phyloP scores from a whole-genome alignment of 2,113 vertebrate genomes.

The Pseudolaguvia tuberculata region DNA sequence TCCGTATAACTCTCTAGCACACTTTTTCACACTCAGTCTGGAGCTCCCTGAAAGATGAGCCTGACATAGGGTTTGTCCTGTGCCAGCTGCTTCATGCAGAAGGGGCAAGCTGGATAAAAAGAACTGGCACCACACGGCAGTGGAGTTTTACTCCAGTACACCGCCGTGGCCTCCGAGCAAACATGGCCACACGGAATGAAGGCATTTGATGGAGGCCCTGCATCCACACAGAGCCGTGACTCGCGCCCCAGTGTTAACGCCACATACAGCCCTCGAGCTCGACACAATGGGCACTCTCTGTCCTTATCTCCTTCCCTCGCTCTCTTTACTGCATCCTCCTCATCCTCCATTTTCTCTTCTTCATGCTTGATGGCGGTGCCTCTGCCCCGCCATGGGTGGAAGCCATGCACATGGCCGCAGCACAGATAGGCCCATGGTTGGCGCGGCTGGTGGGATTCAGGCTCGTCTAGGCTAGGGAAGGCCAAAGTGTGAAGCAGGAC shows the following conservation, averaged over 20 bases:
- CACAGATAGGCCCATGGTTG: constrained; percentile 92
- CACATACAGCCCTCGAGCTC: constrained; percentile 82
- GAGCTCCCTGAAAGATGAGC: constrained; percentile 92
- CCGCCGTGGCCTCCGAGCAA: constrained; percentile 87
- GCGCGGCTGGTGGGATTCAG: constrained; percentile 72
- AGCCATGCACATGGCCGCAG: constrained; percentile 92
- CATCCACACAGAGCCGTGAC: constrained; percentile 87
- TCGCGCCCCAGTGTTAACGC: constrained; percentile 90
- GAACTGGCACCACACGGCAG: constrained; percentile 88
- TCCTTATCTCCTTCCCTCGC: not conserved
- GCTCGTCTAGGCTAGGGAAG: constrained; percentile 85
- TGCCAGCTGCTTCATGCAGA: constrained; percentile 85
- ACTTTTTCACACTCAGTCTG: constrained; percentile 57
- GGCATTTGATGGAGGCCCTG: constrained; percentile 82
- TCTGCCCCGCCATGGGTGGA: constrained; percentile 83
- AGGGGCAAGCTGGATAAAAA: constrained; percentile 88
- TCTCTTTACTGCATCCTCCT: constrained; percentile 2
- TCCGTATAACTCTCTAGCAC: not conserved
- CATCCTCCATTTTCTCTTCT: constrained; percentile 15
- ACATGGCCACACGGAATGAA: constrained; percentile 91
- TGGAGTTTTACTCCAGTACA: constrained; percentile 86
- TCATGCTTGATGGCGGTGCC: not conserved
- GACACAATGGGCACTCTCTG: constrained; percentile 91
- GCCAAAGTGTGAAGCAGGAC: constrained; percentile 91
- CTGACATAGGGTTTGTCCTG: constrained; percentile 79